phyloP scores from a whole-genome alignment of 2,797 vertebrate genomes.

The Tenualosa thibaudeaui region DNA sequence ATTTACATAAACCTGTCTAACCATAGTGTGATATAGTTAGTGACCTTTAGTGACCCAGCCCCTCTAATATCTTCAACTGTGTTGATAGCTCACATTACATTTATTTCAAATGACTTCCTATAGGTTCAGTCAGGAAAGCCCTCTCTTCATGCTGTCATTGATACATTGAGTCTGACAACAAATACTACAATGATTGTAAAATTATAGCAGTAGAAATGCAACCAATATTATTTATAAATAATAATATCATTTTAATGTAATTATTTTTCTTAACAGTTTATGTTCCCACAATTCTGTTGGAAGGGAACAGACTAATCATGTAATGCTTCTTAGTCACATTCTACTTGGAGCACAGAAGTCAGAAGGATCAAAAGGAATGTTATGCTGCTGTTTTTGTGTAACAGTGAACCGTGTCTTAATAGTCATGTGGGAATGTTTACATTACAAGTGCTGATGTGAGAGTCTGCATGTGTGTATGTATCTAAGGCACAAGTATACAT shows the following conservation, averaged over 20 bases:
- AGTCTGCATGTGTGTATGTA: conserved; percentile 1
- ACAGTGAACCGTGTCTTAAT: not conserved
- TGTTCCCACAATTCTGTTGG: conserved; percentile 8
- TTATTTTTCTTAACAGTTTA: not conserved
- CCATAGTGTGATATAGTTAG: not conserved
- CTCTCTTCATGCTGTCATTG: not conserved
- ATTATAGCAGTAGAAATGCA: not conserved
- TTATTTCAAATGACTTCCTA: not conserved
- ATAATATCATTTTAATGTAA: too few relatives aligned
- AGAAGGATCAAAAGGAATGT: not conserved
- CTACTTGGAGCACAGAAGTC: not conserved
- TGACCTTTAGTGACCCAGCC: not conserved
- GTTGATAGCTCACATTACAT: not conserved
- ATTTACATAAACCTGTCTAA: not conserved
- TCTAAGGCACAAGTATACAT: not conserved
- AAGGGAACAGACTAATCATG: not conserved
- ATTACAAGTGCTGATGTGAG: conserved; percentile 21
- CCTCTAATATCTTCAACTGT: not conserved
- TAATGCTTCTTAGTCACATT: not conserved
- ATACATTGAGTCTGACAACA: not conserved
- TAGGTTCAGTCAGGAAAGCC: not conserved
- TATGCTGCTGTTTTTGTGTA: not conserved
- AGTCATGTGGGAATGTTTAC: not conserved
- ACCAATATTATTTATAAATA: not conserved
- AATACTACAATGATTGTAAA: not conserved